phyloP scores from a whole-genome alignment of 2,113 vertebrate species.

The Crotalus horridus region DNA sequence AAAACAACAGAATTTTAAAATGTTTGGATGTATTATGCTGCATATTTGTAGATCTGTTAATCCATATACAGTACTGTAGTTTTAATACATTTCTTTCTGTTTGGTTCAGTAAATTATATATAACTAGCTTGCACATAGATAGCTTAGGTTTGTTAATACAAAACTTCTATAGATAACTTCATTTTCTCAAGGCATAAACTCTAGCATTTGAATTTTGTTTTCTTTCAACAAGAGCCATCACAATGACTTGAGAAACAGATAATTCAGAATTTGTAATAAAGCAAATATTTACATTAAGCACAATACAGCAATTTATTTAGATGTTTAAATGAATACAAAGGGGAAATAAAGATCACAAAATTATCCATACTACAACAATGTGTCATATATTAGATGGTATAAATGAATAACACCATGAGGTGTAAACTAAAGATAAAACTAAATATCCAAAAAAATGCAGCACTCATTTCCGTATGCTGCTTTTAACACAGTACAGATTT shows the following conservation, averaged over 20 bases:
- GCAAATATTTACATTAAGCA: conserved; percentile 86
- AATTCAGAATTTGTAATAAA: conserved; percentile 65
- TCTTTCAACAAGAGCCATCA: conserved; percentile 4
- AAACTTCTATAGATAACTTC: neutral
- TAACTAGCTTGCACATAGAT: neutral
- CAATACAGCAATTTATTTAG: conserved; percentile 99
- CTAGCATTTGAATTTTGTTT: neutral
- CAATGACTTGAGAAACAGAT: conserved; percentile 25
- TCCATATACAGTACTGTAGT: neutral
- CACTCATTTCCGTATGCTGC: conserved; percentile 73
- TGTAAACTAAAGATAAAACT: conserved; percentile 81
- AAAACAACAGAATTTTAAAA: neutral
- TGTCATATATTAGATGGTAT: conserved; percentile 85
- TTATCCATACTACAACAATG: conserved; percentile 89
- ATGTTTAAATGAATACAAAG: conserved; percentile 91
- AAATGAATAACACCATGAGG: conserved; percentile 79
- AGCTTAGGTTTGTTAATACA: neutral
- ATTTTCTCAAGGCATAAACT: neutral
- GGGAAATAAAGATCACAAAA: conserved; percentile 90
- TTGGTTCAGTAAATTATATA: neutral
- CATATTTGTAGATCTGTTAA: neutral
- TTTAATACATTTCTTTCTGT: neutral
- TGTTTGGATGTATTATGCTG: neutral
- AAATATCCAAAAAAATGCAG: conserved; percentile 77
- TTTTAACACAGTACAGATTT: conserved; percentile 83